phyloP scores from a whole-genome alignment of 92 coral and sea anemone genomes.

The Epizoanthus fatuus region DNA sequence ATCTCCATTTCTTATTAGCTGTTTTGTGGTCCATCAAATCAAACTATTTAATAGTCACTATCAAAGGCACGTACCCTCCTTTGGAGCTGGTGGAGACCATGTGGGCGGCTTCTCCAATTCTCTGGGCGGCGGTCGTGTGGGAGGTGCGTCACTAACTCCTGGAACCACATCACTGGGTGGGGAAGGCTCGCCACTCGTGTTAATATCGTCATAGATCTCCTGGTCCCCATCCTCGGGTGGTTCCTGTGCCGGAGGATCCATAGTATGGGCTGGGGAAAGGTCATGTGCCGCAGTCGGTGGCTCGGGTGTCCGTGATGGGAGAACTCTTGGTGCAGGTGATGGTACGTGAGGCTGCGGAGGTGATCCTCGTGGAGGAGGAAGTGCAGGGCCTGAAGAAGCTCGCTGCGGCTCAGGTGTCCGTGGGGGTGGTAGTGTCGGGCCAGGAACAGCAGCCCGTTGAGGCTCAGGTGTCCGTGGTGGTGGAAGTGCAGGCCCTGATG shows the following conservation, averaged over 20 bases:
- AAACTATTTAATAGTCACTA: neutral
- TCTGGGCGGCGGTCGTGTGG: slow-evolving; percentile 9
- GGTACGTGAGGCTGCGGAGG: slow-evolving; percentile 2
- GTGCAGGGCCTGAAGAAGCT: slow-evolving; percentile 25
- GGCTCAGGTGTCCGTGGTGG: slow-evolving; percentile 37
- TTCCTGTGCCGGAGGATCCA: slow-evolving; percentile 9
- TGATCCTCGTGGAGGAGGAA: slow-evolving; percentile 32
- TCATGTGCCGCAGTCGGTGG: slow-evolving; percentile 6
- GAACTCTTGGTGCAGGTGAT: slow-evolving; percentile 5
- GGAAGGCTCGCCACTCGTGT: neutral
- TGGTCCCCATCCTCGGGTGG: slow-evolving; percentile 47
- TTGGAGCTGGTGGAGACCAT: neutral
- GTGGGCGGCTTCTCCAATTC: neutral
- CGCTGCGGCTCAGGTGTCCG: slow-evolving; percentile 32
- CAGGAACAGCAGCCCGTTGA: neutral
- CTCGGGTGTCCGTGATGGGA: slow-evolving; percentile 11
- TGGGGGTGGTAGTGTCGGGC: slow-evolving; percentile 34
- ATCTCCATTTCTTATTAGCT: too few species aligned
- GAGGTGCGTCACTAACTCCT: neutral
- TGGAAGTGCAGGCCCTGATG: slow-evolving; percentile 28
- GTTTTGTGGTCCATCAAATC: too few species aligned
- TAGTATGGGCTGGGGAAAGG: neutral
- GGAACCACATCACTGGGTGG: neutral
- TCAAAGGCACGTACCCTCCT: slow-evolving; percentile 12
- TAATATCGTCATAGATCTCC: slow-evolving; percentile 62